Percentiles rank a stretch among this genome's conserved stretches.
phyloP scores from a whole-genome alignment of 2,888 invertebrate genomes.

The Athrips mouffetella region DNA sequence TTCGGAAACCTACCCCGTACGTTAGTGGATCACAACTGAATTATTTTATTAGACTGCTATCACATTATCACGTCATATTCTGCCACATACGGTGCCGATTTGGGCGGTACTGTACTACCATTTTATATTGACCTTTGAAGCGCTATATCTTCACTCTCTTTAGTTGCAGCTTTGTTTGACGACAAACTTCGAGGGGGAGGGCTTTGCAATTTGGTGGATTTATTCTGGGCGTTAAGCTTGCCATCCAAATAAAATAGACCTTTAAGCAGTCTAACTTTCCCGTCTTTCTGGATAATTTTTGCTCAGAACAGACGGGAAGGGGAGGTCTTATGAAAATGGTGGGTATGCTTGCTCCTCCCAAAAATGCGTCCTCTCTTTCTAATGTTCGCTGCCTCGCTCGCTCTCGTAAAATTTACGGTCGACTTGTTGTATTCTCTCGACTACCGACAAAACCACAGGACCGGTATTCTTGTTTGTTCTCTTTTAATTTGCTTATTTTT shows the following conservation, averaged over 20 bases:
- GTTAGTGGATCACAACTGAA: slow-evolving; percentile 61
- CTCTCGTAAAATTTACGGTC: slow-evolving; percentile 38
- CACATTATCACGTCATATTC: slow-evolving; percentile 65
- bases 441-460: slow-evolving; percentile 40
- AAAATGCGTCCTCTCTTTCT: slow-evolving; percentile 35
- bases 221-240: slow-evolving; percentile 49
- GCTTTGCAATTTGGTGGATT: slow-evolving; percentile 29
- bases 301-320: not conserved
- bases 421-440: slow-evolving; percentile 39
- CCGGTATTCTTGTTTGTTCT: slow-evolving; percentile 37
- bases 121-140: slow-evolving; percentile 23
- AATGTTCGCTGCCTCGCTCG: slow-evolving; percentile 30
- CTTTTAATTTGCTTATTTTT: slow-evolving; percentile 31
- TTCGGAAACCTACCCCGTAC: slow-evolving; percentile 40
- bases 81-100: slow-evolving; percentile 43
- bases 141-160: not conserved
- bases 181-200: slow-evolving; percentile 17
- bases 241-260: slow-evolving; percentile 31
- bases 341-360: slow-evolving; percentile 43
- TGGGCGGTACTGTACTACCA: slow-evolving; percentile 53
- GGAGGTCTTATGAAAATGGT: slow-evolving; percentile 31
- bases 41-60: slow-evolving; percentile 66
- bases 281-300: slow-evolving; percentile 4
- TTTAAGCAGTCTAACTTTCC: not conserved
- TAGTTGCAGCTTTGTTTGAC: not conserved